Percentiles rank a stretch among this genome's conserved stretches.
These are phyloP conservation scores for Papilio elwesi DNA, from an alignment of 2,888 invertebrate genomes.

Conservation along the genomic window DNA sequence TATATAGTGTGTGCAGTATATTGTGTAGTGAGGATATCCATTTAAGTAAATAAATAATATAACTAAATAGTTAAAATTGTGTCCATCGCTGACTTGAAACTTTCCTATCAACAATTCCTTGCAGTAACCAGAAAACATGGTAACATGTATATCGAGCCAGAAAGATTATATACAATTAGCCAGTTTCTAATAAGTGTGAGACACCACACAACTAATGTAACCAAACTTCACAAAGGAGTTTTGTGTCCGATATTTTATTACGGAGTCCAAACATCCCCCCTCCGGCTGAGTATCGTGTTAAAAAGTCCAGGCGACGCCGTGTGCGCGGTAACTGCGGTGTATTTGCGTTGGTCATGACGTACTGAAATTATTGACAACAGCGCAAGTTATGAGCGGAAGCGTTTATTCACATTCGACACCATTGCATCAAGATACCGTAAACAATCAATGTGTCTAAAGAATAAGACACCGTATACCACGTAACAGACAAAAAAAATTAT, in stretches of 20 bases:
- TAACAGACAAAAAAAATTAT: not conserved
- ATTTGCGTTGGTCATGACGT: constrained; percentile 48
- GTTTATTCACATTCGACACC: constrained; percentile 9
- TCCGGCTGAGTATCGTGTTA: constrained; percentile 44
- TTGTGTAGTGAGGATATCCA: too few relatives aligned
- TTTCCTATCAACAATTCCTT: too few relatives aligned
- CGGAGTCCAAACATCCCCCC: constrained; percentile 43
- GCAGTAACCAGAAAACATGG: too few relatives aligned
- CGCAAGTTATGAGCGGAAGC: constrained; percentile 46
- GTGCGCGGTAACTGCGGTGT: constrained; percentile 46
- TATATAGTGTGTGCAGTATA: too few relatives aligned
- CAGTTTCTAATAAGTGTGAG: constrained; percentile 13
- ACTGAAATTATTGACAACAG: constrained; percentile 46
- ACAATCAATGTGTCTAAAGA: too few relatives aligned
- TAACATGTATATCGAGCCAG: constrained; percentile 1
- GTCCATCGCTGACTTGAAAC: too few relatives aligned
- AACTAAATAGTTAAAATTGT: too few relatives aligned
- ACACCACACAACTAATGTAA: constrained; percentile 6
- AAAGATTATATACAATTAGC: not conserved
- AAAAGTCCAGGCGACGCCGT: constrained; percentile 50
- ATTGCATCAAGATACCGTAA: not conserved
- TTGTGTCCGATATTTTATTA: constrained; percentile 30
- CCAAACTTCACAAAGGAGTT: constrained; percentile 24
- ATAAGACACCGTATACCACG: too few relatives aligned
- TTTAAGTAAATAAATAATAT: too few relatives aligned